Conservation (phyloP, 2,888 invertebrate species). For the Serripes groenlandicus region DNA sequence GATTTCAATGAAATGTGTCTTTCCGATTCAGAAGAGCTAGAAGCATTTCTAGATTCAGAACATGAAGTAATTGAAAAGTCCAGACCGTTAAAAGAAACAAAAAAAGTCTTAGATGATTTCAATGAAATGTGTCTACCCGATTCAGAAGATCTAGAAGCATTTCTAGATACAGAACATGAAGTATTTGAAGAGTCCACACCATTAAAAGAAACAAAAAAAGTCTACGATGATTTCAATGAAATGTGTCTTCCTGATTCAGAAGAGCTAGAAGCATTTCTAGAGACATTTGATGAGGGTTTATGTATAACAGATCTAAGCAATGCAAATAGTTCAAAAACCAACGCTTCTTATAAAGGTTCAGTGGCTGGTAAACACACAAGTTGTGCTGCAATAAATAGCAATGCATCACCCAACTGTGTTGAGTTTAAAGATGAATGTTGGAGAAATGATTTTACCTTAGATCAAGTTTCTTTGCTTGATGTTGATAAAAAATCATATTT, state of each 20-base stretch:
- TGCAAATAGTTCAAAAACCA: too few relatives aligned
- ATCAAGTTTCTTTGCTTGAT: too few relatives aligned
- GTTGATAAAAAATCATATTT: too few relatives aligned
- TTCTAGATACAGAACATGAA: neutral
- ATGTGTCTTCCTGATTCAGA: conserved; percentile 48
- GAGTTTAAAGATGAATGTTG: too few relatives aligned
- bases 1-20: neutral
- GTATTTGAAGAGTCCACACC: neutral
- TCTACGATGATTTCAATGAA: neutral
- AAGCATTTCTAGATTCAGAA: neutral
- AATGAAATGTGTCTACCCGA: neutral
- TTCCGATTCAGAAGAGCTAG: conserved; percentile 40
- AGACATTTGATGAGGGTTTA: too few relatives aligned
- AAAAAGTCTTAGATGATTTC: neutral
- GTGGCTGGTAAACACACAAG: too few relatives aligned
- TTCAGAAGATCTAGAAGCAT: neutral
- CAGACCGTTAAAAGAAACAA: neutral
- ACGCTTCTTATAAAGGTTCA: too few relatives aligned
- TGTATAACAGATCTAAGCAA: too few relatives aligned
- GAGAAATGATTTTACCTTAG: too few relatives aligned
- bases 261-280: conserved; percentile 54
- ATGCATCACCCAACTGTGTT: too few relatives aligned
- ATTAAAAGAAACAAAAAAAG: neutral
- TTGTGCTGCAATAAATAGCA: too few relatives aligned
- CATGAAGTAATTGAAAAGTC: neutral